Evolutionary conservation across 2,113 vertebrate species (phyloP).

Genomic region (Calypte anna): DNA sequence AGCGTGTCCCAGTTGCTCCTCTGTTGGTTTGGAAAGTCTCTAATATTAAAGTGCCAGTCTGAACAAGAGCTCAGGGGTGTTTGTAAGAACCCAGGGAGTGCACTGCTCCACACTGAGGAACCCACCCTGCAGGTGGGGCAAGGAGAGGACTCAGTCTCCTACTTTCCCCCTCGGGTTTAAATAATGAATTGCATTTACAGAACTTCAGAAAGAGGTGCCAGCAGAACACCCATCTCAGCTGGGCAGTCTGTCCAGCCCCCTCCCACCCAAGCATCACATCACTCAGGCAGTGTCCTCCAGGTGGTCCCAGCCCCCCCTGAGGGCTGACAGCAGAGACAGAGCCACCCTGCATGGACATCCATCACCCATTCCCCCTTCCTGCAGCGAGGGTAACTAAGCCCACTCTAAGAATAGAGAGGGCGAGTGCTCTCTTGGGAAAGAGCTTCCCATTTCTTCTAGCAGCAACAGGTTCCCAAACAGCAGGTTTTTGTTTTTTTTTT

Average conservation of each 20-base stretch:
- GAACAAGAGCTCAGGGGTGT: rapidly evolving
- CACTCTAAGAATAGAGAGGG: constrained; percentile 12
- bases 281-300: neutral
- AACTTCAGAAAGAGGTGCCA: neutral
- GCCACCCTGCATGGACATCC: neutral
- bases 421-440: constrained; percentile 19
- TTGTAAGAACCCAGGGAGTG: rapidly evolving
- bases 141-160: neutral
- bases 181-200: neutral
- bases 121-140: neutral
- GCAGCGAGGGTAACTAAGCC: neutral
- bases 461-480: constrained; percentile 66
- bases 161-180: neutral
- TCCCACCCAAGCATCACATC: neutral
- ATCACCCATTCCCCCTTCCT: neutral
- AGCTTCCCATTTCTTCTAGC: constrained; percentile 63
- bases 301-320: neutral
- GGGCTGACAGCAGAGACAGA: neutral
- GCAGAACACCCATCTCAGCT: neutral
- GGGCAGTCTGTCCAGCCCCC: neutral
- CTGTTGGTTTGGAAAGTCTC: neutral
- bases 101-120: neutral
- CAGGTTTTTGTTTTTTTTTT: neutral
- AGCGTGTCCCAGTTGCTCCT: neutral
- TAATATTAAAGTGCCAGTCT: neutral